Evolutionary conservation across 2,888 invertebrate genomes (phyloP).

Genomic region (Hipparchia sbordonii): DNA sequence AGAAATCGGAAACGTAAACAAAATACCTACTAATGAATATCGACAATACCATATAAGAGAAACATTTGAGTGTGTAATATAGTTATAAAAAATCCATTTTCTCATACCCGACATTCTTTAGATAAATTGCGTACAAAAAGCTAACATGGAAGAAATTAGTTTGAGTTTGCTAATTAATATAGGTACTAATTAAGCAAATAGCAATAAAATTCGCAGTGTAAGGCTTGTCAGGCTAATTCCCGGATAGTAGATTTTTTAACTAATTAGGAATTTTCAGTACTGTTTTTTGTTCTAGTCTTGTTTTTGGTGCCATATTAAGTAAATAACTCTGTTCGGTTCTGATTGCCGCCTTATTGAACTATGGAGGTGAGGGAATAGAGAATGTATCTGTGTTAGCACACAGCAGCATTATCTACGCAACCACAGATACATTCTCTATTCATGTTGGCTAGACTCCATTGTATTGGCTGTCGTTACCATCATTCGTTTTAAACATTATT

Average conservation of each 20-base stretch:
- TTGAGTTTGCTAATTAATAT: background rate
- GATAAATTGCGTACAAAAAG: conserved; percentile 5
- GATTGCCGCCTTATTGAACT: no score
- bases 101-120: background rate
- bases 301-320: no score
- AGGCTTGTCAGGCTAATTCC: background rate
- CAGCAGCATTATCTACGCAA: no score
- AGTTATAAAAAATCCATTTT: conserved; percentile 1
- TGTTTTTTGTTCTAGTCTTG: no score
- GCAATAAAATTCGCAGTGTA: background rate
- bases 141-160: conserved; percentile 7
- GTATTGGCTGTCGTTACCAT: no score
- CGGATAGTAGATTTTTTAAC: background rate
- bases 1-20: conserved; percentile 26
- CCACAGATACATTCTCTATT: no score
- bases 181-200: background rate
- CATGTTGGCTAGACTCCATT: no score
- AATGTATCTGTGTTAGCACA: no score
- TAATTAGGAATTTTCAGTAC: no score
- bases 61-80: conserved; percentile 2
- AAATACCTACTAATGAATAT: conserved; percentile 33
- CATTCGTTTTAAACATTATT: no score
- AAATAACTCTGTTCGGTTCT: no score
- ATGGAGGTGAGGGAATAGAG: no score
- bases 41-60: conserved; percentile 16